A percentile compares a stretch with the other conserved stretches of the same genome.
Evolutionary conservation across 1,140 invertebrate species (phyloP).

Genomic region (Chironomus tepperi): DNA sequence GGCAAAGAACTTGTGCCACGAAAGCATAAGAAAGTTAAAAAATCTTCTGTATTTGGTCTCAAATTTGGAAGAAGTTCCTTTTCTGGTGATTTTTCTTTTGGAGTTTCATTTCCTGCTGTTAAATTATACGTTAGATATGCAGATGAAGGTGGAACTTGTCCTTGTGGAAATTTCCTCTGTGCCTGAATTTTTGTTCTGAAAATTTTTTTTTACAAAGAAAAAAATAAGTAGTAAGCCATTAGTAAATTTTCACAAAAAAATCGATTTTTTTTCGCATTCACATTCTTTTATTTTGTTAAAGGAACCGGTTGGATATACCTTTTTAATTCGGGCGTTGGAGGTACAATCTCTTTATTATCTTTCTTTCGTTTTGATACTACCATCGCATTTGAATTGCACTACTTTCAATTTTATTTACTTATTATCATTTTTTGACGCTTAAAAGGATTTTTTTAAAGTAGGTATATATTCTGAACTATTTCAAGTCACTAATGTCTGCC

Average conservation of each 20-base stretch:
- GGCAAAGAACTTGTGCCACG: slow-evolving; percentile 69
- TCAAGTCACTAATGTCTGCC: background rate
- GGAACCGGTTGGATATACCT: background rate
- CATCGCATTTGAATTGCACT: background rate
- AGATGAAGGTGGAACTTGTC: slow-evolving; percentile 45
- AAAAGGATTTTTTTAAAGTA: background rate
- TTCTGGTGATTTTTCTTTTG: slow-evolving; percentile 37
- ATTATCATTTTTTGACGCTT: slow-evolving; percentile 17
- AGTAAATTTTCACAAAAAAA: slow-evolving; percentile 19
- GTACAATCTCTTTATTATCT: background rate
- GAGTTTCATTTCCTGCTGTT: slow-evolving; percentile 33
- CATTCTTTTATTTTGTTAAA: slow-evolving; percentile 15
- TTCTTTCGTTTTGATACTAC: slow-evolving; percentile 3
- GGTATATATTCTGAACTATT: background rate
- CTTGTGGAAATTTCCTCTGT: slow-evolving; percentile 86
- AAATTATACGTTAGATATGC: slow-evolving; percentile 28
- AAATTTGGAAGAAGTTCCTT: slow-evolving; percentile 54
- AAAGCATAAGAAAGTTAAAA: slow-evolving; percentile 81
- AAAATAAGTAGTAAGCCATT: slow-evolving; percentile 20
- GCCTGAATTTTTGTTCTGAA: slow-evolving; percentile 72
- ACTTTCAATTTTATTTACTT: background rate
- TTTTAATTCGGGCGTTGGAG: slow-evolving; percentile 1
- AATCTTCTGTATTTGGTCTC: slow-evolving; percentile 81
- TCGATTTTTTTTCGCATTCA: slow-evolving; percentile 25
- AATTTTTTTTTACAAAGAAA: slow-evolving; percentile 25